Evolutionary conservation across 2,797 vertebrate species (phyloP).

Genomic region (Orestias chungarensis): DNA sequence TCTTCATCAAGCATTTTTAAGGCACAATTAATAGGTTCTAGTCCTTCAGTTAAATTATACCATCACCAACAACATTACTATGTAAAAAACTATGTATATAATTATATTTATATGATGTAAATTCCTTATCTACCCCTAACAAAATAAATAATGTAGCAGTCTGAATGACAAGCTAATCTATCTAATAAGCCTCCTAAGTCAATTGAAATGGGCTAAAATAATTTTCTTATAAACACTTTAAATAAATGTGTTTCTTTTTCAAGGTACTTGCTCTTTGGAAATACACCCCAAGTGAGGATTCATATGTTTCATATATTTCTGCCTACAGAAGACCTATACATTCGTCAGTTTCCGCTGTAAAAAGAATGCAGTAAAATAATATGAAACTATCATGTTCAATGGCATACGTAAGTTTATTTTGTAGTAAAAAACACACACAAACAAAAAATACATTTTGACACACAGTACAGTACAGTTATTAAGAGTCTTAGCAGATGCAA

Average conservation of each 20-base stretch:
- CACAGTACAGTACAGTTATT: no score
- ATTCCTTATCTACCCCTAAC: neutral
- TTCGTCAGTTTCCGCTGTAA: constrained; percentile 14
- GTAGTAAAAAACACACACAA: no score
- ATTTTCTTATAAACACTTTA: neutral
- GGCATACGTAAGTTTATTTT: no score
- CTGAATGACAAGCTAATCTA: neutral
- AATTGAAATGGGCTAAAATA: neutral
- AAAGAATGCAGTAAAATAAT: neutral
- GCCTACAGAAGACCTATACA: constrained; percentile 1
- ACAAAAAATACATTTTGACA: no score
- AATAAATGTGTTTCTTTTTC: constrained; percentile 18
- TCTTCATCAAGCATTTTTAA: constrained; percentile 13
- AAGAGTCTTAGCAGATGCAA: neutral
- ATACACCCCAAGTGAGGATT: constrained; percentile 14
- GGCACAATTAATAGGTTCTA: neutral
- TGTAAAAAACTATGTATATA: neutral
- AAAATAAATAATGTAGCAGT: neutral
- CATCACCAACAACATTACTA: neutral
- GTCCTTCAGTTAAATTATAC: neutral
- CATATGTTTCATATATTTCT: constrained; percentile 34
- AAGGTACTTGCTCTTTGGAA: neutral
- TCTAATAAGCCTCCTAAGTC: neutral
- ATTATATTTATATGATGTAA: no score
- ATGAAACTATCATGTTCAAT: no score